phyloP scores from a whole-genome alignment of 2,797 vertebrate species.

The Schizopygopsis malacanthus region DNA sequence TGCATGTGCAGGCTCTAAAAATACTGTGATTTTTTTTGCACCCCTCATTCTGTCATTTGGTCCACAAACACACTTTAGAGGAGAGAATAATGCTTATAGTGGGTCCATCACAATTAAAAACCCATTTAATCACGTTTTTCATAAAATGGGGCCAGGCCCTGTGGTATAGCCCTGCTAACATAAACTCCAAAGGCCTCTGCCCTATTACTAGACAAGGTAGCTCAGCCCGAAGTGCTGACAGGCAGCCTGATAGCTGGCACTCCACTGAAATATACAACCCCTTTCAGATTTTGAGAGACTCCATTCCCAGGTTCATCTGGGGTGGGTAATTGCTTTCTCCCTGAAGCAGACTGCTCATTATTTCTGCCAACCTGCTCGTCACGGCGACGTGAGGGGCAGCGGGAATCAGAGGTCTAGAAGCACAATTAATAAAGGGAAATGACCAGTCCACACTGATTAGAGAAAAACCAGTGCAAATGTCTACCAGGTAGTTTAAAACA shows the following conservation, averaged over 20 bases:
- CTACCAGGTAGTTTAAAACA: constrained; percentile 44
- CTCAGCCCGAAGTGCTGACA: constrained; percentile 24
- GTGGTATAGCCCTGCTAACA: not conserved
- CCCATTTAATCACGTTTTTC: not conserved
- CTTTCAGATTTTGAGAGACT: constrained; percentile 52
- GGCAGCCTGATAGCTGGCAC: constrained; percentile 34
- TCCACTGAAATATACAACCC: constrained; percentile 40
- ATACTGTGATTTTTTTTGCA: not conserved
- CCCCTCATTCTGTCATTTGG: not conserved
- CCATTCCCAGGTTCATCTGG: constrained; percentile 64
- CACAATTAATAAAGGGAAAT: constrained; percentile 64
- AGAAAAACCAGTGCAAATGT: constrained; percentile 54
- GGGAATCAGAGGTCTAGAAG: constrained; percentile 63
- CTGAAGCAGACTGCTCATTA: constrained; percentile 62
- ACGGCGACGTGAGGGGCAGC: constrained; percentile 48
- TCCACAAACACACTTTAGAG: not conserved
- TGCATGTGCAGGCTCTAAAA: too few species aligned
- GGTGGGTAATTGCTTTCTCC: constrained; percentile 66
- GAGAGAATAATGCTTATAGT: not conserved
- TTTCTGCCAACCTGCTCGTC: constrained; percentile 64
- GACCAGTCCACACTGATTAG: constrained; percentile 65
- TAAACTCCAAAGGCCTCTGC: not conserved
- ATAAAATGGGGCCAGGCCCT: not conserved
- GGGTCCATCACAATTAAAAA: constrained; percentile 5
- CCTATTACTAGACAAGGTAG: constrained; percentile 11